Evolutionary conservation across 1,140 invertebrate species (phyloP).

Genomic region (Zaprionus kolodkinae): DNA sequence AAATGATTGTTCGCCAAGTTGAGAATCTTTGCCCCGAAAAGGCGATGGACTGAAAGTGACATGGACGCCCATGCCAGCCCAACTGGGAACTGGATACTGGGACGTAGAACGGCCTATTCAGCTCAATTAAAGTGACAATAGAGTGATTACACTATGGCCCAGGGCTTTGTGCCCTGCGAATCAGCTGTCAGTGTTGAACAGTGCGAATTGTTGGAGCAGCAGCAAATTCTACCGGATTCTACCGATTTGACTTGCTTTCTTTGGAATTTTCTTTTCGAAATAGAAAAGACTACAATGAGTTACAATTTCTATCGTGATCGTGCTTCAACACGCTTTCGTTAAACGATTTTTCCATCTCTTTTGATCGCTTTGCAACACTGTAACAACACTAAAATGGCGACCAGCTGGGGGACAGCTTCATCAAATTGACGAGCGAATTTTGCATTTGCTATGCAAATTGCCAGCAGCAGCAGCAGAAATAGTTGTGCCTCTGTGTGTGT

Average conservation of each 20-base stretch:
- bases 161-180: background rate
- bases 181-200: background rate
- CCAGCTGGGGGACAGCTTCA: slow-evolving; percentile 35
- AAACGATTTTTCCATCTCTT: background rate
- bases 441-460: slow-evolving; percentile 64
- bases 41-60: slow-evolving; percentile 27
- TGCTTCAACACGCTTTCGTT: background rate
- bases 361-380: background rate
- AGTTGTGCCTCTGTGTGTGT: slow-evolving; percentile 16
- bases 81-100: background rate
- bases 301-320: background rate
- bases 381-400: background rate
- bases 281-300: background rate
- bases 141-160: background rate
- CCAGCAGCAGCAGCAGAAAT: slow-evolving; percentile 16
- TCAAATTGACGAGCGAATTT: slow-evolving; percentile 53
- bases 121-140: slow-evolving; percentile 6
- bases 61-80: background rate
- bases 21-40: slow-evolving; percentile 57
- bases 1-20: slow-evolving; percentile 74
- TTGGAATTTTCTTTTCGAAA: background rate
- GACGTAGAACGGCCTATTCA: background rate
- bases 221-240: background rate
- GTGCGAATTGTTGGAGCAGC: background rate
- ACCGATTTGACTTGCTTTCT: background rate